Evolutionary conservation across 2,797 vertebrate genomes (phyloP), one percentile per base, ranked within the genome.

Genomic region (Pangasius sanitwongsei): DNA sequence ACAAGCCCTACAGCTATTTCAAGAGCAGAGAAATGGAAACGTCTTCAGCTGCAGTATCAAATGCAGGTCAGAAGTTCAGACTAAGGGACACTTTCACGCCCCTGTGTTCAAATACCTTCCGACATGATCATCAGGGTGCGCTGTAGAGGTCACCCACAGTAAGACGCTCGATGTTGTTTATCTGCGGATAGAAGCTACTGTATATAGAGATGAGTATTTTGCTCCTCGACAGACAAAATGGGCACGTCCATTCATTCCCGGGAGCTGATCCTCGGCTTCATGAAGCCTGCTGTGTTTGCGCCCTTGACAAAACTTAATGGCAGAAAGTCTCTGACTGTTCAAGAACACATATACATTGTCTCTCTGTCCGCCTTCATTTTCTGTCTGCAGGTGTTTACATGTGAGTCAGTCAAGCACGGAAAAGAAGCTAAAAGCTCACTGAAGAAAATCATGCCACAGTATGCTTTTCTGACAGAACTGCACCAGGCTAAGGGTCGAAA

Each of bases 1-100:
- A 77, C 85, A 88, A 88, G 75, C 41, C 41, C 83, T 67, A 74
- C 12, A 86, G 77, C 91, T 92, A 91, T 90, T 92, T 91, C 81
- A 69, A 89, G 89, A 81, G 63, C 67, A 48, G 50, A 86, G 80
- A 87, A 69, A 87, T 87, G 55, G 89, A 88, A 89, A 70, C 85
- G 48, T 81, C 65, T 90, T 85, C 85, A 89, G 85, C 84, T 67
- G 44, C 20, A 55, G 70, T 67, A 85, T 89, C 82, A 87, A 83
- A 86, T 44, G 61, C 70, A 75, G 67, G 72, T 61, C 34, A 87
- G 70, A 84, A 87, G 44, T 55, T 77, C 53, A 81, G 63, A 57
- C 37, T 57, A 18, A 48, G 82, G 37, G 37, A 69, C 83, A 69
- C 28, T 84, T 84, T 67, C 82, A 67, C 28, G 6, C 3, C 25